These are phyloP conservation scores for Melanotaenia pygmaea DNA, from an alignment of 2,797 vertebrate genomes.

Conservation along the genomic window DNA sequence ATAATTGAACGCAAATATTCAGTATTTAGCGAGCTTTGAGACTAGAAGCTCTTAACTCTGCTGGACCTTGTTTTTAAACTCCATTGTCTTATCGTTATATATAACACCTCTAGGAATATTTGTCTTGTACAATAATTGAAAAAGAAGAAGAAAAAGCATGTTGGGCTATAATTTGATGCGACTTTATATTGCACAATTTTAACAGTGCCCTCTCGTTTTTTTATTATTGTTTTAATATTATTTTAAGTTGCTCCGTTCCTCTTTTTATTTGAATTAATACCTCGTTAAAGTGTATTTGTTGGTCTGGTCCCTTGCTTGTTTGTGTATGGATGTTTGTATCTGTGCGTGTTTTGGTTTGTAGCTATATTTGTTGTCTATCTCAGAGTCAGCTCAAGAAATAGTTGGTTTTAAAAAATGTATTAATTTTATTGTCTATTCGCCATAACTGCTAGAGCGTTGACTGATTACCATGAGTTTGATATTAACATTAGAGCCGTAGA, in stretches of 20 bases:
- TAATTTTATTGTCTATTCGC: slow-evolving; percentile 70
- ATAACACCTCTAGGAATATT: slow-evolving; percentile 68
- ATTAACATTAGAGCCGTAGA: slow-evolving; percentile 62
- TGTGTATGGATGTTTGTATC: slow-evolving; percentile 91
- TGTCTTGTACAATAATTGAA: slow-evolving; percentile 70
- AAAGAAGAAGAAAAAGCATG: slow-evolving; percentile 73
- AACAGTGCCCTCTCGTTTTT: slow-evolving; percentile 81
- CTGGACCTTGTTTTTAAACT: slow-evolving; percentile 74
- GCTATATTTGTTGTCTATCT: slow-evolving; percentile 85
- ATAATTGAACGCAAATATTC: slow-evolving; percentile 43
- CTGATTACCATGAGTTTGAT: slow-evolving; percentile 66
- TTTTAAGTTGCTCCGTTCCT: slow-evolving; percentile 60
- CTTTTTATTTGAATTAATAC: slow-evolving; percentile 69
- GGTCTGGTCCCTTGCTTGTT: slow-evolving; percentile 86
- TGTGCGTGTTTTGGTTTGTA: slow-evolving; percentile 80
- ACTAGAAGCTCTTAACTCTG: slow-evolving; percentile 61
- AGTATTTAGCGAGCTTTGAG: slow-evolving; percentile 47
- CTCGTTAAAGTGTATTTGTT: slow-evolving; percentile 81
- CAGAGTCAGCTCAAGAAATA: slow-evolving; percentile 85
- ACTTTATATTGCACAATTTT: slow-evolving; percentile 90
- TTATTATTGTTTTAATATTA: neutral
- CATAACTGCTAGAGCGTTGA: slow-evolving; percentile 77
- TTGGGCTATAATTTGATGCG: slow-evolving; percentile 76
- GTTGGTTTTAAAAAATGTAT: slow-evolving; percentile 82
- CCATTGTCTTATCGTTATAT: slow-evolving; percentile 73